These are phyloP conservation scores for Oligia strigilis DNA, from an alignment of 2,888 invertebrate genomes.

Conservation along the genomic window DNA sequence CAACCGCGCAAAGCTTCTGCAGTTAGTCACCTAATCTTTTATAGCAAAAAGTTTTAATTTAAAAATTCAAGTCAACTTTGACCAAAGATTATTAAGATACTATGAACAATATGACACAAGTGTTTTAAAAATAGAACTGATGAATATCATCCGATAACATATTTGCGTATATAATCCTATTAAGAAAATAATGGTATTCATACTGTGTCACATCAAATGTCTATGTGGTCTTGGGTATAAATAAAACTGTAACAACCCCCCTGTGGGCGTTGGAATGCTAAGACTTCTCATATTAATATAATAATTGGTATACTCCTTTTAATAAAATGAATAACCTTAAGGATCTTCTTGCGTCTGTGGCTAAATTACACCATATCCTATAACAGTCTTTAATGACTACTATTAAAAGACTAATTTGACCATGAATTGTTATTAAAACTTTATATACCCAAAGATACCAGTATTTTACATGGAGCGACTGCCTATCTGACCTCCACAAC, in stretches of 20 bases:
- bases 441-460: neutral
- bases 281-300: neutral
- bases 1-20: neutral
- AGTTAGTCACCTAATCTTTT: neutral
- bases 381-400: neutral
- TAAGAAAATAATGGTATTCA: slow-evolving; percentile 6
- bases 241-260: slow-evolving; percentile 8
- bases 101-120: neutral
- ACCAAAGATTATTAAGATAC: neutral
- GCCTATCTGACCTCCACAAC: no score
- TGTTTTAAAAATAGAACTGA: neutral
- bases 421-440: neutral
- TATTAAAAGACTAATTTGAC: neutral
- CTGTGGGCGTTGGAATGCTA: slow-evolving; percentile 4
- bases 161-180: neutral
- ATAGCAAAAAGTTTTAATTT: neutral
- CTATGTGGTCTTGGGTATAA: neutral
- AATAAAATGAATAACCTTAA: neutral
- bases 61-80: neutral
- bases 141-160: neutral
- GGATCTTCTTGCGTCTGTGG: neutral
- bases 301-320: neutral
- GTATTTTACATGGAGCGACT: no score
- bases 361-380: neutral
- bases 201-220: slow-evolving; percentile 3